Conservation (phyloP, 2,113 vertebrate genomes). For the Megaceryle torquata region DNA sequence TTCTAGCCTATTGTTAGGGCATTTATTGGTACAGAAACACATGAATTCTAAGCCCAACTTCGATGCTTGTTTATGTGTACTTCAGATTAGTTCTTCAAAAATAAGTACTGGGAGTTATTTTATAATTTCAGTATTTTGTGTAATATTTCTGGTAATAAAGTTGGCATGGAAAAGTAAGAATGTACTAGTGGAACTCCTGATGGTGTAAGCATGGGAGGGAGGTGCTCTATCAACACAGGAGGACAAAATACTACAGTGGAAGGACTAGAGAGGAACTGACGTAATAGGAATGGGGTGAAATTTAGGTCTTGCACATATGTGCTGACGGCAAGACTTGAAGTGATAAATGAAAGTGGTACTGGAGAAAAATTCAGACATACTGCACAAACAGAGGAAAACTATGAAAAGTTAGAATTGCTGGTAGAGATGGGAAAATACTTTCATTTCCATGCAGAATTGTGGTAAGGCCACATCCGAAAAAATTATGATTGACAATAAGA, state of each 20-base stretch:
- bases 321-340: not conserved
- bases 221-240: not conserved
- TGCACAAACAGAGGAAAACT: not conserved
- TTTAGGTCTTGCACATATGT: not conserved
- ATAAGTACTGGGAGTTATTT: not conserved
- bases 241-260: not conserved
- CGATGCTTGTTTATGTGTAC: not conserved
- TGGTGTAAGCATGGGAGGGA: not conserved
- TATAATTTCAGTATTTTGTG: not conserved
- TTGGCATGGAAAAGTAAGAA: slow-evolving; percentile 16
- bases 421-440: not conserved
- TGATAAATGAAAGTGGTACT: not conserved
- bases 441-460: not conserved
- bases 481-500: not conserved
- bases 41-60: not conserved
- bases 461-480: not conserved
- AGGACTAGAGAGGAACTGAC: slow-evolving; percentile 13
- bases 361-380: not conserved
- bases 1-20: not conserved
- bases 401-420: not conserved
- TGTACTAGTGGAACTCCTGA: not conserved
- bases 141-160: slow-evolving; percentile 18
- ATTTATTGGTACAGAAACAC: not conserved
- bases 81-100: not conserved
- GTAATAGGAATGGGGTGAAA: slow-evolving; percentile 9